Evolutionary conservation across 2,113 vertebrate genomes (phyloP).

Genomic region (Pyxicephalus adspersus): DNA sequence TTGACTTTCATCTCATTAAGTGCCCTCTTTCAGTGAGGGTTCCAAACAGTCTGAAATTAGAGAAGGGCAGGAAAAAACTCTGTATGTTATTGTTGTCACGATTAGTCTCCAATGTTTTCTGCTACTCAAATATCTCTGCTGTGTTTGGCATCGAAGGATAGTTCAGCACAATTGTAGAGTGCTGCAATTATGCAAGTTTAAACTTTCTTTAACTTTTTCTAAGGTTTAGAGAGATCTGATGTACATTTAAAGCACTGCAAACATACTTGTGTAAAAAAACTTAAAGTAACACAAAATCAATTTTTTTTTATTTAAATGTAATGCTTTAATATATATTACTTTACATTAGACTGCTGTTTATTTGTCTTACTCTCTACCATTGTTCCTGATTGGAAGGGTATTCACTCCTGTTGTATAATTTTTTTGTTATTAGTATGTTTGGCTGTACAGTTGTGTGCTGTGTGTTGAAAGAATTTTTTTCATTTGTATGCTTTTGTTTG

Average conservation of each 20-base stretch:
- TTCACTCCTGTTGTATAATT: too few relatives aligned
- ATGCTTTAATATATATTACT: too few relatives aligned
- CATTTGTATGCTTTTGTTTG: too few relatives aligned
- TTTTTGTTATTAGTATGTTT: too few relatives aligned
- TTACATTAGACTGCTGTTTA: too few relatives aligned
- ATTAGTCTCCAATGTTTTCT: slow-evolving; percentile 35
- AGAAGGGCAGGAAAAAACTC: neutral
- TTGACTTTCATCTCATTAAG: slow-evolving; percentile 37
- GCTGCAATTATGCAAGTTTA: neutral
- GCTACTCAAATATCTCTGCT: slow-evolving; percentile 30
- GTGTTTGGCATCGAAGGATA: slow-evolving; percentile 33
- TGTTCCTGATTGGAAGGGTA: too few relatives aligned
- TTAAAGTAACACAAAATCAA: neutral
- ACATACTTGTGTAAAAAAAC: neutral
- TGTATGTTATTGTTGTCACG: slow-evolving; percentile 34
- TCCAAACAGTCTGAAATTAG: slow-evolving; percentile 39
- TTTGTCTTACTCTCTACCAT: too few relatives aligned
- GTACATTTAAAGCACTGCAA: neutral
- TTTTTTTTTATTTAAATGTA: too few relatives aligned
- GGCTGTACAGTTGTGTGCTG: too few relatives aligned
- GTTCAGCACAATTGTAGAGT: neutral
- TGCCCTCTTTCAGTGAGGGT: slow-evolving; percentile 33
- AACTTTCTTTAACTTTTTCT: slow-evolving; percentile 4
- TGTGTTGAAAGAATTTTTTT: too few relatives aligned
- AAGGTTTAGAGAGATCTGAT: neutral